Evolutionary conservation across 2,113 vertebrate genomes (phyloP), one percentile per base, ranked within the genome.

Genomic region (Dasyprocta punctata): DNA sequence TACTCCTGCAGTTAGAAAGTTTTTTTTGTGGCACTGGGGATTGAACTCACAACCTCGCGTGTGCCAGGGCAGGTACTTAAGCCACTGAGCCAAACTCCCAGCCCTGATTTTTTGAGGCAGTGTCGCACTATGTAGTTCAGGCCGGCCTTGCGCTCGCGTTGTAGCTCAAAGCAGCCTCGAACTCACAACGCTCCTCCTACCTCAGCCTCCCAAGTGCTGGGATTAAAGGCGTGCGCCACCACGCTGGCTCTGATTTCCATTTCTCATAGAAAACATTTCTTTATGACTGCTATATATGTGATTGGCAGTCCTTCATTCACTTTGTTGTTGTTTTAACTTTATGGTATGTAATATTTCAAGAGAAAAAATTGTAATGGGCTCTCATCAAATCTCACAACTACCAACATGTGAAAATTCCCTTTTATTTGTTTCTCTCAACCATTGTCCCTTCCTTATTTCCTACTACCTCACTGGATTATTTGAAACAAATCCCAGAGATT

Each of bases 281-380:
- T 56, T 54, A 44, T 63, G 84, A 82, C 58, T 67, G 19, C 61
- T 61, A 20, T 12, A 28, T 87, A 71, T 8, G 14, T 75, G 44
- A 44, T 11, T 80, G 14, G 65, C 30, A 65, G 47, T 10, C 63
- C 38, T 56, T 2, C 1, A 4, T 11, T 16, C 28, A 52, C 28
- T 58, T 24, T 38, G 63, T 38, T 44, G 60, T 36, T 73, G 47
- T 9, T 24, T 10, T 61, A 80, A 60, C 13, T 88, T 88, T 86
- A n/a, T 80, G 61, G 89, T 73, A 69, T 80, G 36, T 19, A 90
- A 73, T 3, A 80, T 80, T 96, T 91, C 58, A 89, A 89, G 58
- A 92, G 63, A 80, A 94, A 73, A 78, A 90, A 41, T 14, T 86
- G 63, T 56, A 60, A 47, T 41, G 28, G 49, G 44, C 4, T 28